Evolutionary conservation across 2,888 invertebrate genomes (phyloP), one percentile per base, ranked within the genome.

Genomic region (Spatulosminthurus flaviceps): DNA sequence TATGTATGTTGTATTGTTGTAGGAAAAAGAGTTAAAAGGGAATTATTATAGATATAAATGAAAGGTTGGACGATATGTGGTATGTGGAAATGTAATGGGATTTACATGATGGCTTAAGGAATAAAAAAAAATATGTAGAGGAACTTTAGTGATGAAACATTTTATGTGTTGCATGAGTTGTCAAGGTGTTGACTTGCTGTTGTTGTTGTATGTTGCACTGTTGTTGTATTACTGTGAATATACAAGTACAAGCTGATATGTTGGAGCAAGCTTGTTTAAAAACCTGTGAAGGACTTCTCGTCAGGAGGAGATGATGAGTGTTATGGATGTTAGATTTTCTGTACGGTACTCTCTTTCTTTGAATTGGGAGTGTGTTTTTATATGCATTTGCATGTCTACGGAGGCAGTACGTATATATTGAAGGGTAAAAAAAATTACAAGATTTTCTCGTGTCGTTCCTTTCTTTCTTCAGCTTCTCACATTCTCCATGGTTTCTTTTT

Each of bases 101-200:
- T 51, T 51, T 51, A 51, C 51, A 51, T 51, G 51, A 9, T 41
- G 41, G 19, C 9, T 13, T 2, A 19, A 16, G 16, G n/a, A 9
- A 51, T 11, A 51, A 51, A 51, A 16, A 5, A 16, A 51, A 13
- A 19, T 51, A 51, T 64, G 64, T 64, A 64, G n/a, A 13, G 21
- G 64, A n/a, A n/a, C n/a, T n/a, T n/a, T 21, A 13, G 26, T 64
- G 64, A 24, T 16, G 26, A 64, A 24, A 67, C 67, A 67, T n/a
- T 28, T 66, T 66, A 16, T 67, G 67, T 67, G 61, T 74, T 74
- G 61, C 61, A 61, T 61, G 74, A 74, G 74, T 74, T 74, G 74
- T 74, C 74, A 74, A 74, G 74, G 74, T 74, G 74, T 61, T 74
- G 74, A 74, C 74, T 74, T 61, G 34, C 26, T 73, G 28, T 61